A percentile compares a stretch with the other conserved stretches of the same genome.
Conservation (phyloP, 92 coral and sea anemone genomes). For the Zoanthus gigantus region DNA sequence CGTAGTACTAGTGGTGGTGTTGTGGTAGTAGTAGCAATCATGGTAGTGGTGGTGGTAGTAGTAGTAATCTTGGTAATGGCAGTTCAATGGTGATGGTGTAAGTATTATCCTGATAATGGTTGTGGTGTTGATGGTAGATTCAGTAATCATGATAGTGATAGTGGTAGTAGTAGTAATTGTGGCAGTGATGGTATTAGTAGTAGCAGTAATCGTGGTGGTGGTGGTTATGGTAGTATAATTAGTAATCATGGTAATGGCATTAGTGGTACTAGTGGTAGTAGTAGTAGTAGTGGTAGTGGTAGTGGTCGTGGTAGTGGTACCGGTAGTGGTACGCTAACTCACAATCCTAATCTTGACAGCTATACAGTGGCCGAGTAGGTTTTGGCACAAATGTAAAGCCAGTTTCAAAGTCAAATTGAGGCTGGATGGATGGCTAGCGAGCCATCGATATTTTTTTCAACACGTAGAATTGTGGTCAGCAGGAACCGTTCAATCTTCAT, state of each 20-base stretch:
- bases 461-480: too few species aligned
- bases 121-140: neutral
- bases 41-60: neutral
- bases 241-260: neutral
- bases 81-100: neutral
- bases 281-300: neutral
- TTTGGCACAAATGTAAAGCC: too few species aligned
- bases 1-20: neutral
- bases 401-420: too few species aligned
- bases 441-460: too few species aligned
- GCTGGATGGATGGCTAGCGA: too few species aligned
- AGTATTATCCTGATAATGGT: neutral
- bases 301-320: too few species aligned
- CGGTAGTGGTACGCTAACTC: too few species aligned
- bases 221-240: too few species aligned
- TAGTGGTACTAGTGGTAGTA: neutral
- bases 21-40: neutral
- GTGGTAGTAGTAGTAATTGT: neutral
- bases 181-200: neutral
- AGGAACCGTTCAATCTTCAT: too few species aligned
- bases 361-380: too few species aligned
- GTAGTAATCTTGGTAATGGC: neutral
- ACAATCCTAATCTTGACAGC: too few species aligned
- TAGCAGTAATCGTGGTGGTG: neutral
- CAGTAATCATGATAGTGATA: neutral